Percentiles rank a stretch among this genome's conserved stretches.
phyloP scores from a whole-genome alignment of 2,113 vertebrate genomes.

The Pedionomus torquatus region DNA sequence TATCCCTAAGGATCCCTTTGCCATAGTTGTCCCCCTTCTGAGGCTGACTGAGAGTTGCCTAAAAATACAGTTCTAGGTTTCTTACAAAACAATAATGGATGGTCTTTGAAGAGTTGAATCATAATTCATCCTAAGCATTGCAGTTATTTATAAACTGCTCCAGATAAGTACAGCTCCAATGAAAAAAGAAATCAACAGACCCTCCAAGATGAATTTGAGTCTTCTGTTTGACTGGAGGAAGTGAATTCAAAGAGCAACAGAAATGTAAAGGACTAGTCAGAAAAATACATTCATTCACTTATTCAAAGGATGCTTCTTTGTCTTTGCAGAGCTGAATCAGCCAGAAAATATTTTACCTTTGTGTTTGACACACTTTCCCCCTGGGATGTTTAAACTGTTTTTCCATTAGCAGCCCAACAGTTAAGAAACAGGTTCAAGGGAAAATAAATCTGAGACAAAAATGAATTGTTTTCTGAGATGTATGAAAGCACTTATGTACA shows the following conservation, averaged over 20 bases:
- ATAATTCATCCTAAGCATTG: background rate
- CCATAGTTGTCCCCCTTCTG: background rate
- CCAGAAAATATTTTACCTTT: slow-evolving; percentile 40
- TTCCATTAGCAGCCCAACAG: slow-evolving; percentile 22
- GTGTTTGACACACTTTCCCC: background rate
- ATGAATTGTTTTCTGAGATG: background rate
- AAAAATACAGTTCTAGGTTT: slow-evolving; percentile 2
- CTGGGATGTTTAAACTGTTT: slow-evolving; percentile 29
- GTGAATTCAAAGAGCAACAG: background rate
- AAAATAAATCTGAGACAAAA: slow-evolving; percentile 28
- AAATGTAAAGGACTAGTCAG: background rate
- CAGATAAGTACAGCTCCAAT: background rate
- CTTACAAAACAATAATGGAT: background rate
- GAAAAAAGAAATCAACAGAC: slow-evolving; percentile 7
- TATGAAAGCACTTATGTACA: background rate
- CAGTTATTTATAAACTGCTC: slow-evolving; percentile 55
- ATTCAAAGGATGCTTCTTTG: slow-evolving; percentile 8
- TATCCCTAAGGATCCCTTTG: background rate
- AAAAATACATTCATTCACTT: background rate
- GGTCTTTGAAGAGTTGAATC: slow-evolving; percentile 22
- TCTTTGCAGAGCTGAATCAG: background rate
- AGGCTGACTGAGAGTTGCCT: background rate
- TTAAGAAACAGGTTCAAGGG: slow-evolving; percentile 3
- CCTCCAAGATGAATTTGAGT: slow-evolving; percentile 25
- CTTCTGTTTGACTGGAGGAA: background rate